Evolutionary conservation across 2,113 vertebrate species (phyloP), one percentile per base, ranked within the genome.

Genomic region (Ochotona curzoniae): DNA sequence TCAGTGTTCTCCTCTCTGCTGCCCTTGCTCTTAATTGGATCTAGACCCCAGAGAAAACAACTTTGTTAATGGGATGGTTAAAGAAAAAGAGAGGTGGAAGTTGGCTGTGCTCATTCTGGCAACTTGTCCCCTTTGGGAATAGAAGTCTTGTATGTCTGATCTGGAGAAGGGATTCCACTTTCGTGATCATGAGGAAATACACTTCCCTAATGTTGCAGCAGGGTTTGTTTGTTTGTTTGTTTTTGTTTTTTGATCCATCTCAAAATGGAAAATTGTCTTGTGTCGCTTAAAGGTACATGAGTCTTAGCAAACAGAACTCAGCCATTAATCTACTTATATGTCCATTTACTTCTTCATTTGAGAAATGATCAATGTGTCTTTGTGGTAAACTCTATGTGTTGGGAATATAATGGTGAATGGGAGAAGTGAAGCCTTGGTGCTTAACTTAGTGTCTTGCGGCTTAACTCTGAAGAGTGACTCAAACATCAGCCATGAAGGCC

Each of bases 41-140:
- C 91, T 66, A 88, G 92, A 94, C 74, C 81, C 91, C 84, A 94
- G 97, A 92, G 85, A 93, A 88, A 96, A 91, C 78, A 79, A 80
- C 15, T 96, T 97, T 93, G 76, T 85, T 97, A 94, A 93, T 80
- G 84, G 95, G 66, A 71, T 95, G 83, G 89, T 95, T 97, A 95
- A 92, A 95, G 92, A 90, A 96, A 94, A 95, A 86, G 93, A 96
- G 93, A 96, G 79, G 90, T 95, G 93, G 91, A 87, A 87, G 93
- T 95, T 97, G 89, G 94, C 89, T 57, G n/a, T 94, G 81, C 64
- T 94, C 78, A 14, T 95, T 93, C 87, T 95, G 94, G 93, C 96
- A 97, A 87, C 35, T 67, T 85, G 80, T 35, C 30, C 70, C 87
- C 73, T 73, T 32, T 91, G 93, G 94, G 95, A 94, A 94, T 89